Evolutionary conservation across 2,888 invertebrate species (phyloP).

Genomic region (Zygogramma bicolorata): DNA sequence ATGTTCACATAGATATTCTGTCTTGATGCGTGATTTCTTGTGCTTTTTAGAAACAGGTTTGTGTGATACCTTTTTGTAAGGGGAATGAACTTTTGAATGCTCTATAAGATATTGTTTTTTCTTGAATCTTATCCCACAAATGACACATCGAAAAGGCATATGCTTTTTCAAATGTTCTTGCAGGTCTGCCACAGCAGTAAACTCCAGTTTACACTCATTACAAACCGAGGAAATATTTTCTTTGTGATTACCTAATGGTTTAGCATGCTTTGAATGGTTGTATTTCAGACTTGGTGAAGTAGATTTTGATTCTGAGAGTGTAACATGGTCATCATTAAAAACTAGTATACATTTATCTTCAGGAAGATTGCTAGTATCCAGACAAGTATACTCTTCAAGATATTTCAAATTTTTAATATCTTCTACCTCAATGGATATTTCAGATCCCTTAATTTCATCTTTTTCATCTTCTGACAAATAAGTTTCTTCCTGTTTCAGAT

Average conservation of each 20-base stretch:
- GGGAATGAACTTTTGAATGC: background rate
- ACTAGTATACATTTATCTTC: background rate
- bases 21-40: slow-evolving; percentile 7
- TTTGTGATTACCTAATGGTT: background rate
- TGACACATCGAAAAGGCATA: background rate
- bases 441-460: background rate
- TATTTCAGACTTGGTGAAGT: background rate
- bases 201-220: background rate
- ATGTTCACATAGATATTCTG: slow-evolving; percentile 12
- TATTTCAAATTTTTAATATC: background rate
- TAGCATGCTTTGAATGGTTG: background rate
- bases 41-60: background rate
- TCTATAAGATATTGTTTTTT: background rate
- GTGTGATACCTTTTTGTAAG: background rate
- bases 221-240: background rate
- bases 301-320: background rate
- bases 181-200: background rate
- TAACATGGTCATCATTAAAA: background rate
- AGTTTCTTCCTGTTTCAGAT: background rate
- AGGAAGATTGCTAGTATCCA: too few relatives aligned
- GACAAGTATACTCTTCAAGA: background rate
- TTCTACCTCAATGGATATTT: background rate
- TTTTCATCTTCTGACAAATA: background rate
- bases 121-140: background rate
- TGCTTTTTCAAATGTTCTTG: background rate